A percentile compares a stretch with the other conserved stretches of the same genome.
These are phyloP conservation scores for Busseola fusca DNA, from an alignment of 2,888 invertebrate species.

Conservation along the genomic window DNA sequence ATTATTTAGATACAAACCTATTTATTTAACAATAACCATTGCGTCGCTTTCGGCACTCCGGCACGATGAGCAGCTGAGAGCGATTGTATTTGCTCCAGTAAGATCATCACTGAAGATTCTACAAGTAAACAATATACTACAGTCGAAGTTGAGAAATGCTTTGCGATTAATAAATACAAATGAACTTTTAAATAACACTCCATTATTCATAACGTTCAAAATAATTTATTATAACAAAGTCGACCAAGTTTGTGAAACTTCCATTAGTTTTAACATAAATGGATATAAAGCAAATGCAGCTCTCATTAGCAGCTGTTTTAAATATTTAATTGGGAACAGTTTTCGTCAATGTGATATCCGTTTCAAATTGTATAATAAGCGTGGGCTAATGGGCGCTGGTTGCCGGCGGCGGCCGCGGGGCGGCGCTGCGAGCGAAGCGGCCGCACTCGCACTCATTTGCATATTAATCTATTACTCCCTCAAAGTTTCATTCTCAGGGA, in stretches of 20 bases:
- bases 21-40: conserved; percentile 32
- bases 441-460: conserved; percentile 56
- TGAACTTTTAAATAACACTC: conserved; percentile 34
- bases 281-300: conserved; percentile 10
- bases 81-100: conserved; percentile 12
- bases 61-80: conserved; percentile 2
- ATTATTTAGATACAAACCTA: conserved; percentile 5
- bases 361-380: conserved; percentile 38
- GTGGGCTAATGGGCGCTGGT: conserved; percentile 33
- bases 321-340: conserved; percentile 34
- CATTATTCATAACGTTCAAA: conserved; percentile 44
- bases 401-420: conserved; percentile 20
- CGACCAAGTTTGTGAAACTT: conserved; percentile 24
- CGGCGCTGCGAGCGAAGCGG: conserved; percentile 19
- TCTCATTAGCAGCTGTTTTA: conserved; percentile 38
- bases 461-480: conserved; percentile 62
- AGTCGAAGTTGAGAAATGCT: conserved; percentile 20
- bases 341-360: conserved; percentile 45
- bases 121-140: conserved; percentile 27
- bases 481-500: conserved; percentile 56
- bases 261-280: conserved; percentile 32
- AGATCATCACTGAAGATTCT: conserved; percentile 24
- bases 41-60: conserved; percentile 11
- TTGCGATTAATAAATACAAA: conserved; percentile 31
- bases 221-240: conserved; percentile 31